Evolutionary conservation across 2,888 invertebrate genomes (phyloP).

Genomic region (Sarcophaga carnaria): DNA sequence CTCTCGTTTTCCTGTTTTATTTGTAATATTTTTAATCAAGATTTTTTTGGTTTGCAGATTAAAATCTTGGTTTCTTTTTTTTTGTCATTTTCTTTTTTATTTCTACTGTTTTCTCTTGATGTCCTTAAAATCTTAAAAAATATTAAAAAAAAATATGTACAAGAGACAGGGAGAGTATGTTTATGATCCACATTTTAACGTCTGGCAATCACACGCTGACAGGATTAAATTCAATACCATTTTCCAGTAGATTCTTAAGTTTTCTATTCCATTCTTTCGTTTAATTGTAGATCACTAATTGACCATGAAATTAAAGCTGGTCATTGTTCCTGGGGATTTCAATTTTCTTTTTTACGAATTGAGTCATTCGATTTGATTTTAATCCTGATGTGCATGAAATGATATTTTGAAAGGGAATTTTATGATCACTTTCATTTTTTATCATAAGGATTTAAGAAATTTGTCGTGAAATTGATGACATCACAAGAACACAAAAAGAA

Average conservation of each 20-base stretch:
- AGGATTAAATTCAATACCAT: slow-evolving; percentile 74
- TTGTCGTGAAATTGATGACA: slow-evolving; percentile 19
- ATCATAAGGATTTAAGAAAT: not conserved
- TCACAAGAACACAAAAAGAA: not conserved
- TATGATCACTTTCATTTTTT: slow-evolving; percentile 43
- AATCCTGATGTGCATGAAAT: slow-evolving; percentile 60
- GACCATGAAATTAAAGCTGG: slow-evolving; percentile 59
- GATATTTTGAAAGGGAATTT: slow-evolving; percentile 1
- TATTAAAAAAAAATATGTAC: not conserved
- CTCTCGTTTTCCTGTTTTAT: not conserved
- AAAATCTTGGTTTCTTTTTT: slow-evolving; percentile 67
- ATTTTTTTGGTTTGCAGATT: slow-evolving; percentile 70
- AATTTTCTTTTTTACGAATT: slow-evolving; percentile 19
- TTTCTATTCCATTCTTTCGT: slow-evolving; percentile 4
- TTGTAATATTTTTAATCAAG: slow-evolving; percentile 31
- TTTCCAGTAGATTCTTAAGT: slow-evolving; percentile 43
- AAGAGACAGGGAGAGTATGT: not conserved
- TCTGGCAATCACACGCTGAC: slow-evolving; percentile 79
- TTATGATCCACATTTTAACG: slow-evolving; percentile 65
- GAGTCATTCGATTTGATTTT: slow-evolving; percentile 44
- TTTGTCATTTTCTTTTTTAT: slow-evolving; percentile 38
- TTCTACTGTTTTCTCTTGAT: slow-evolving; percentile 33
- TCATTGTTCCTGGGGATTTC: slow-evolving; percentile 36
- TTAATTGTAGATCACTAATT: slow-evolving; percentile 64
- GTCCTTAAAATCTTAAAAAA: slow-evolving; percentile 57